phyloP scores from a whole-genome alignment of 2,113 vertebrate species.

The Notarius quadriscutis region DNA sequence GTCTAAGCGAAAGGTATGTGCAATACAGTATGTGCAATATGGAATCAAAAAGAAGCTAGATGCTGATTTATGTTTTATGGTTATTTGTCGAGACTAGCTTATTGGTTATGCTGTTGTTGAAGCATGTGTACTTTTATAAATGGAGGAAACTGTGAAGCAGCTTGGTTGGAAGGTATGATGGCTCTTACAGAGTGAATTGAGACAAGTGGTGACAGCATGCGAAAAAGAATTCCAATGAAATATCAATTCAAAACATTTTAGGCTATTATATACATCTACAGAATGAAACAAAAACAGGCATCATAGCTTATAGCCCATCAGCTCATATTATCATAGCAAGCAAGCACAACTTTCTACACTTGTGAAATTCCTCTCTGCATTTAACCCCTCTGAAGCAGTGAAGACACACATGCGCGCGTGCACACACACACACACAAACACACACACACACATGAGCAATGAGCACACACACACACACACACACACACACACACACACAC shows the following conservation, averaged over 20 bases:
- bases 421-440: no score
- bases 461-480: no score
- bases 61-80: conserved; percentile 57
- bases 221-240: neutral
- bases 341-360: no score
- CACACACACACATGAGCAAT: no score
- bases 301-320: neutral
- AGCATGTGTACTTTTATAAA: conserved; percentile 13
- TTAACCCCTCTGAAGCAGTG: no score
- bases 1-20: conserved; percentile 48
- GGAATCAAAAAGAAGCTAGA: conserved; percentile 51
- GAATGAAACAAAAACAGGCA: neutral
- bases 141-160: conserved; percentile 15
- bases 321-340: neutral
- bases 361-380: no score
- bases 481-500: no score
- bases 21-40: conserved; percentile 29
- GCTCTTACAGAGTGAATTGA: neutral
- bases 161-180: neutral
- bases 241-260: neutral
- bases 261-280: neutral
- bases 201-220: neutral
- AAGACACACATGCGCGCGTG: no score
- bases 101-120: conserved; percentile 49
- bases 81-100: conserved; percentile 45